Evolutionary conservation across 2,113 vertebrate species (phyloP), one percentile per base, ranked within the genome.

Genomic region (Leucopsar rothschildi): DNA sequence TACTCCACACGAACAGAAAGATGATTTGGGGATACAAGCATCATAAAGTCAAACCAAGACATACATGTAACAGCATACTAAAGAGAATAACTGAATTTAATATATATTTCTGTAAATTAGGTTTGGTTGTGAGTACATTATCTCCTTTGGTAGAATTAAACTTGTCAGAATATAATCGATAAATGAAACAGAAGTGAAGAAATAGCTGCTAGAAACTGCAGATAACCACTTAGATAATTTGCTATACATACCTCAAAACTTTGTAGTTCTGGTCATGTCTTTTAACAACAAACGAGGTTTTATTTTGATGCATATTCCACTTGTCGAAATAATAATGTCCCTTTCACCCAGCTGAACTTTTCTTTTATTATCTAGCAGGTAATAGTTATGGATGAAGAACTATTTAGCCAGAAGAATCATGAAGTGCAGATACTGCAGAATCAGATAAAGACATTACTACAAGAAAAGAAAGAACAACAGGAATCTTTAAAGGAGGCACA

Each of bases 351-450:
- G 8, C 77, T 89, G 70, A 89, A 69, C 25, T 72, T 88, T 59
- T 40, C 5, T 85, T 90, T 64, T 80, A 40, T 93, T 93, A 83
- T 57, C 21, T 77, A 99, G 99, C 97, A 98, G 93, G 97, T 98
- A 33, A 77, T 99, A 24, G 63, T 94, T 77, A 94, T 86, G 61
- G 96, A 98, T 85, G 89, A 98, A 94, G 96, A 98, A 27, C 77
- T 98, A 2, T 94, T 98, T 86, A 96, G 96, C 93, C 97, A 98
- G 93, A 99, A 98, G 93, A 97, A 98, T 66, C 68, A 78, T 59
- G 98, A 99, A 82, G 40, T 99, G 40, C 98, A 97, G 88, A 83
- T 81, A 45, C 61, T 98, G 22, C 97, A 98, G 76, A 96, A 96
- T 90, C 97, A 98, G 90, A 79, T 98, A 68, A 96, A 98, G 33